Conservation (phyloP, 2,888 invertebrate genomes). For the Heteromyza rotundicornis region DNA sequence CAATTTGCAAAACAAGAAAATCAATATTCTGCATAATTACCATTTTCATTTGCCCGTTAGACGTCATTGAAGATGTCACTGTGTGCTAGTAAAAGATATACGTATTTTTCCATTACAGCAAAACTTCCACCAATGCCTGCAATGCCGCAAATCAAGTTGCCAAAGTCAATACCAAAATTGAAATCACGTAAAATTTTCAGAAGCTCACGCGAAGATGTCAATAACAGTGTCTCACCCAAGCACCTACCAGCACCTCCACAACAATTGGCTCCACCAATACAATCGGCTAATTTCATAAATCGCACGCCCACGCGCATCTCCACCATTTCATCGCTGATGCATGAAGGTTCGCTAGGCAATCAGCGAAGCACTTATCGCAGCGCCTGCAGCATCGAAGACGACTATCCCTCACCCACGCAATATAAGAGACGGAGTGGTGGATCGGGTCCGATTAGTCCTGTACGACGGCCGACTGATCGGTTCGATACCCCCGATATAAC, state of each 20-base stretch:
- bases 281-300: slow-evolving; percentile 51
- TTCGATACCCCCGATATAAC: background rate
- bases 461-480: slow-evolving; percentile 25
- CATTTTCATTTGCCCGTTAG: background rate
- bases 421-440: slow-evolving; percentile 4
- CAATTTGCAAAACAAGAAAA: background rate
- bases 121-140: slow-evolving; percentile 46
- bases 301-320: slow-evolving; percentile 57
- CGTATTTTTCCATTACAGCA: slow-evolving; percentile 41
- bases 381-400: slow-evolving; percentile 51
- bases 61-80: background rate
- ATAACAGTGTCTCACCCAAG: slow-evolving; percentile 8
- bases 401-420: slow-evolving; percentile 41
- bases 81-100: background rate
- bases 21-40: background rate
- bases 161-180: slow-evolving; percentile 57
- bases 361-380: slow-evolving; percentile 43
- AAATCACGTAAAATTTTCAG: slow-evolving; percentile 56
- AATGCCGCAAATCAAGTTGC: slow-evolving; percentile 53
- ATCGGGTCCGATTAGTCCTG: slow-evolving; percentile 43
- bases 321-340: slow-evolving; percentile 57
- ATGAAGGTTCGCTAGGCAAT: slow-evolving; percentile 34
- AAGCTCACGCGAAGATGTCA: slow-evolving; percentile 45
- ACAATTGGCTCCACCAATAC: slow-evolving; percentile 22
- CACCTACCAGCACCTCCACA: slow-evolving; percentile 8